These are phyloP conservation scores for Acanthisitta chloris DNA, from an alignment of 2,113 vertebrate species.

Conservation along the genomic window DNA sequence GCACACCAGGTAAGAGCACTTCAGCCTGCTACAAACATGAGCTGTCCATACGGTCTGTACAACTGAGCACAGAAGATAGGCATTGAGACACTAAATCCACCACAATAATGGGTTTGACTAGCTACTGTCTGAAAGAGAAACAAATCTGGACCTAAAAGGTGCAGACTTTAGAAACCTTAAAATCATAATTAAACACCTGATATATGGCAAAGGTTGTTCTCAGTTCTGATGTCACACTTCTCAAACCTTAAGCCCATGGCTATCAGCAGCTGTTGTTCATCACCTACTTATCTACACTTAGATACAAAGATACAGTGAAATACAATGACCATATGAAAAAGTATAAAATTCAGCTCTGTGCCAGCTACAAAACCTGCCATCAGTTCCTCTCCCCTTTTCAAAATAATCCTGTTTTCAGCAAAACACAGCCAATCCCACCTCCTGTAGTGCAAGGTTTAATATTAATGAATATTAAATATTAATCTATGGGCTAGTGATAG, in stretches of 20 bases:
- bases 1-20: not conserved
- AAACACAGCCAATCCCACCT: not conserved
- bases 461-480: no score
- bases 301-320: not conserved
- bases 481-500: not conserved
- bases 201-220: not conserved
- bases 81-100: not conserved
- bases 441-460: not conserved
- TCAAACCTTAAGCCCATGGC: not conserved
- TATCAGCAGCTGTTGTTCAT: not conserved
- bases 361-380: not conserved
- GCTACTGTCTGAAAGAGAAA: not conserved
- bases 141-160: not conserved
- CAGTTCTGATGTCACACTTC: not conserved
- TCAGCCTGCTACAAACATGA: not conserved
- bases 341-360: not conserved
- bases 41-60: not conserved
- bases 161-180: not conserved
- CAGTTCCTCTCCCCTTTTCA: not conserved
- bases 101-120: not conserved
- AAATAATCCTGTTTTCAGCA: not conserved
- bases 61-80: not conserved
- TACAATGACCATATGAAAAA: not conserved
- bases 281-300: not conserved
- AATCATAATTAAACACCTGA: not conserved